Percentiles rank a stretch among this genome's conserved stretches.
These are phyloP conservation scores for Drosophila ironensis DNA, from an alignment of 1,140 invertebrate genomes.

Conservation along the genomic window DNA sequence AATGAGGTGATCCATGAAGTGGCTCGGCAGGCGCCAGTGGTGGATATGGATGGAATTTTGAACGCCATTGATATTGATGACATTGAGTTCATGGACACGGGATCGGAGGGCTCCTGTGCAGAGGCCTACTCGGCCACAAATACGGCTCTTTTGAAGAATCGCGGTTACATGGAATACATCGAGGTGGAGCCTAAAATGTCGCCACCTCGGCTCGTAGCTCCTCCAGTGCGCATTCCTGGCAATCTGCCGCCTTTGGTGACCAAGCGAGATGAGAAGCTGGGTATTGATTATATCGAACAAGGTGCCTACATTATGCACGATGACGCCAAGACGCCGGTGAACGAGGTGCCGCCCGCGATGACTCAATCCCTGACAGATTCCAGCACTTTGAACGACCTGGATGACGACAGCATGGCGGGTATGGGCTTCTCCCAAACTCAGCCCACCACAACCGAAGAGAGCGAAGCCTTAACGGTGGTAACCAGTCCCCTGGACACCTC, in stretches of 20 bases:
- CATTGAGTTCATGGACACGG: constrained; percentile 90
- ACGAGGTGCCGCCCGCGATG: constrained; percentile 63
- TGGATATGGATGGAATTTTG: constrained; percentile 68
- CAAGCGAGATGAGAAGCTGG: constrained; percentile 69
- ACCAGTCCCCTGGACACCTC: constrained; percentile 83
- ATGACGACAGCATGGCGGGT: constrained; percentile 84
- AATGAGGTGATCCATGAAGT: constrained; percentile 65
- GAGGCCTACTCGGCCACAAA: constrained; percentile 85
- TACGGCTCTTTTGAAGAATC: constrained; percentile 84
- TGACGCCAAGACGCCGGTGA: constrained; percentile 77
- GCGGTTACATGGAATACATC: constrained; percentile 88
- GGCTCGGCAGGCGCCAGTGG: constrained; percentile 72
- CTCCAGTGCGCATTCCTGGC: background rate
- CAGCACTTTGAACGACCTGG: constrained; percentile 82
- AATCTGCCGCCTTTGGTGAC: constrained; percentile 38
- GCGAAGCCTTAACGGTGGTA: constrained; percentile 83
- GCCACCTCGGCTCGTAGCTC: constrained; percentile 6
- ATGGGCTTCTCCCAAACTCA: constrained; percentile 58
- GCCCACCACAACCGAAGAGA: constrained; percentile 84
- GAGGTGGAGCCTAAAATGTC: constrained; percentile 75
- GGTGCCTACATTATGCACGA: constrained; percentile 81
- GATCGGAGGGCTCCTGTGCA: constrained; percentile 85
- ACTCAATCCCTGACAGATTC: constrained; percentile 77
- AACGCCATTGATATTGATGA: constrained; percentile 81
- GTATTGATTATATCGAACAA: constrained; percentile 84